A percentile compares a stretch with the other conserved stretches of the same genome.
phyloP scores from a whole-genome alignment of 2,888 invertebrate species.

The Cephus pygmeus region DNA sequence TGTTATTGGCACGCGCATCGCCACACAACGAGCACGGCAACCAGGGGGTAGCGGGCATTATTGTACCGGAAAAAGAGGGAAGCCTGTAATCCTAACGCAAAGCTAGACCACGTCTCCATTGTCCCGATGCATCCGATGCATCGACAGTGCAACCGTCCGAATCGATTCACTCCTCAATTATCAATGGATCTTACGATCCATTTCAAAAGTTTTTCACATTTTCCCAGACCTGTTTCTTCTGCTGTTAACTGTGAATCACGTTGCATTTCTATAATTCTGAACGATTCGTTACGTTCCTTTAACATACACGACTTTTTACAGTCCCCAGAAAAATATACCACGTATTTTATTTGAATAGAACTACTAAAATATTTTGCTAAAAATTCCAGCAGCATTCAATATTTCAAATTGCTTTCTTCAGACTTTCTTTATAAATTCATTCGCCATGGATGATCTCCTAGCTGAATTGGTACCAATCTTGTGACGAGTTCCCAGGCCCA shows the following conservation, averaged over 20 bases:
- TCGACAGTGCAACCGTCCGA: neutral
- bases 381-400: neutral
- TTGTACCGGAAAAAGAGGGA: neutral
- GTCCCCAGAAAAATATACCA: no score
- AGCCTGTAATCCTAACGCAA: neutral
- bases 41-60: neutral
- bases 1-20: constrained; percentile 22
- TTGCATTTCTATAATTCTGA: neutral
- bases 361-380: neutral
- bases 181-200: no score
- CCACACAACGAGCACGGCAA: neutral
- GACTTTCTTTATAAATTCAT: neutral
- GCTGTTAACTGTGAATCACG: neutral
- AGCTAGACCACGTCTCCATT: neutral
- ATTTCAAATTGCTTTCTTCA: neutral
- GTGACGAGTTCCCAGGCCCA: neutral
- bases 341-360: neutral
- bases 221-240: no score
- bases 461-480: neutral
- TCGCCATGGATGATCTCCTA: neutral
- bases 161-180: neutral
- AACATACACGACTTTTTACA: neutral
- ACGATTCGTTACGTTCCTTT: neutral
- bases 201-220: neutral
- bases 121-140: neutral